phyloP scores from a whole-genome alignment of 2,797 vertebrate species.

The Hippoglossus hippoglossus region DNA sequence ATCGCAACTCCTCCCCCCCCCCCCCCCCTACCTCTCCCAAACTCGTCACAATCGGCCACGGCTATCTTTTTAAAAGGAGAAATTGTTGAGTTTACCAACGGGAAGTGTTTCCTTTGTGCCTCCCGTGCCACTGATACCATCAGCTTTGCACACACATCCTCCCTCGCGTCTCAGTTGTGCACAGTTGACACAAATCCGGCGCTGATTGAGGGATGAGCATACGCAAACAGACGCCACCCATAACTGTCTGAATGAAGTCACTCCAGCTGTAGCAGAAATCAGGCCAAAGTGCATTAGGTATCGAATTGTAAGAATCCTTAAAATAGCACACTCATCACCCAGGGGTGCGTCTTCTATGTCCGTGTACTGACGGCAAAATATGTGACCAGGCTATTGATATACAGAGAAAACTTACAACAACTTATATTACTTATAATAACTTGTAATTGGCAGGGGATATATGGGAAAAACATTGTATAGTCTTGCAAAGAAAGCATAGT shows the following conservation, averaged over 20 bases:
- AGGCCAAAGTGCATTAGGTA: constrained; percentile 59
- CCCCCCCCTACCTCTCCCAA: neutral
- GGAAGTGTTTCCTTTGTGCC: constrained; percentile 81
- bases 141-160: constrained; percentile 60
- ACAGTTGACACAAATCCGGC: constrained; percentile 48
- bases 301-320: constrained; percentile 60
- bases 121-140: constrained; percentile 70
- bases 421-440: no score
- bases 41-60: constrained; percentile 33
- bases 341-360: constrained; percentile 27
- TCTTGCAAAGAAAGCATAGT: no score
- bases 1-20: constrained; percentile 26
- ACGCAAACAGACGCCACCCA: constrained; percentile 42
- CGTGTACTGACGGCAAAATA: neutral
- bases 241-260: constrained; percentile 64
- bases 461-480: no score
- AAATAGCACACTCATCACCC: constrained; percentile 54
- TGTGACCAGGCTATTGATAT: constrained; percentile 2
- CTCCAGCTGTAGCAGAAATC: constrained; percentile 63
- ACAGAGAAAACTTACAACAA: neutral
- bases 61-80: constrained; percentile 30
- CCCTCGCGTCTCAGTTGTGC: constrained; percentile 47
- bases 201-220: constrained; percentile 57
- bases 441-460: no score
- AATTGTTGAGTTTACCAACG: constrained; percentile 40